Conservation (phyloP, 2,797 vertebrate genomes). For the Parauchenoglanis punctatus region DNA sequence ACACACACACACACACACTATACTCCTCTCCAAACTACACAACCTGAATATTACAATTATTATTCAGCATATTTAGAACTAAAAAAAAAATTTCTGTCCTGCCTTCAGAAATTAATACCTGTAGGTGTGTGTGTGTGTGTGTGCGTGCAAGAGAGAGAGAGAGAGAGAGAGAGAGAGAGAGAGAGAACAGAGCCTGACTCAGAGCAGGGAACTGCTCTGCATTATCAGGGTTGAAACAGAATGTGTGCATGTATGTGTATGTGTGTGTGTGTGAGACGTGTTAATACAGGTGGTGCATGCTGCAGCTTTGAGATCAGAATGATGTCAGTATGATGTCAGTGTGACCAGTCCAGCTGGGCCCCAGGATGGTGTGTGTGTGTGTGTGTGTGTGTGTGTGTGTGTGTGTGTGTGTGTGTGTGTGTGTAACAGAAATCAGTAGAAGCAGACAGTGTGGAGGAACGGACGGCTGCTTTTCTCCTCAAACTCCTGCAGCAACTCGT, state of each 20-base stretch:
- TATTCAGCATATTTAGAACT: slow-evolving; percentile 12
- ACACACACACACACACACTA: slow-evolving; percentile 15
- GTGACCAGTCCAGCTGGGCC: slow-evolving; percentile 36
- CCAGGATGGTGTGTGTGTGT: background rate
- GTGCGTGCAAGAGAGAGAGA: background rate
- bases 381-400: slow-evolving; percentile 24
- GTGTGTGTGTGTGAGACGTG: background rate
- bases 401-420: slow-evolving; percentile 33
- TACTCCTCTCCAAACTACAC: background rate
- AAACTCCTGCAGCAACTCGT: slow-evolving; percentile 96
- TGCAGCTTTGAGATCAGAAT: slow-evolving; percentile 8
- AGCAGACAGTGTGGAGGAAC: slow-evolving; percentile 97
- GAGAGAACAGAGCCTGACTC: background rate
- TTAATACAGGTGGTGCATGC: background rate
- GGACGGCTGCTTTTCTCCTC: slow-evolving; percentile 95
- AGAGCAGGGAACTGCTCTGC: background rate
- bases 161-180: background rate
- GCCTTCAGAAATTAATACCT: background rate
- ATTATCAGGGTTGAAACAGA: slow-evolving; percentile 1
- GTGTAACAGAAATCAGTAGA: slow-evolving; percentile 84
- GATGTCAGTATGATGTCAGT: slow-evolving; percentile 5
- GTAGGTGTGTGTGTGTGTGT: background rate
- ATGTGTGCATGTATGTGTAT: slow-evolving; percentile 39
- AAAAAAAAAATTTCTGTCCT: background rate
- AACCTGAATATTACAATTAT: slow-evolving; percentile 19